A percentile compares a stretch with the other conserved stretches of the same genome.
These are phyloP conservation scores for Callocephalon fimbriatum DNA, from an alignment of 2,113 vertebrate genomes.

Conservation along the genomic window DNA sequence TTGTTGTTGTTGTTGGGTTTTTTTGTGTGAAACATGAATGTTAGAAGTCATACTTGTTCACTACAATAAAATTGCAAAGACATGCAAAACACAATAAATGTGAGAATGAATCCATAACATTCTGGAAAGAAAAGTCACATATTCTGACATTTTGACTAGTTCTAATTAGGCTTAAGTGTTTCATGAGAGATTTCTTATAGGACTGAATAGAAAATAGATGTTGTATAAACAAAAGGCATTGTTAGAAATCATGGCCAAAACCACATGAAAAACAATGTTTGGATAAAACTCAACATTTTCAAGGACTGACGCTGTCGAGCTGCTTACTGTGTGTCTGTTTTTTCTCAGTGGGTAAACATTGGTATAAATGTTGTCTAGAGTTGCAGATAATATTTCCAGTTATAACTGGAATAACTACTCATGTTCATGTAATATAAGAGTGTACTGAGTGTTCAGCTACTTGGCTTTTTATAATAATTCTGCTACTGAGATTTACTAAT, in stretches of 20 bases:
- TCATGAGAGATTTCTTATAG: neutral
- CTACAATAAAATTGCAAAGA: neutral
- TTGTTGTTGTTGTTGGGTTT: neutral
- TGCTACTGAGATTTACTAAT: neutral
- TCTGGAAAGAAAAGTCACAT: neutral
- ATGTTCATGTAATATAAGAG: neutral
- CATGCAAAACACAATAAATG: neutral
- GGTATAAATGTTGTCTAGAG: neutral
- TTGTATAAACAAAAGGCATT: neutral
- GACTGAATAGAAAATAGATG: conserved; percentile 2
- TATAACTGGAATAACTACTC: neutral
- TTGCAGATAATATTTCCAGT: neutral
- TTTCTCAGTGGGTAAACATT: neutral
- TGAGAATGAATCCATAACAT: neutral
- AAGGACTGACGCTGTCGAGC: neutral
- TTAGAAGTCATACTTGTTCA: neutral
- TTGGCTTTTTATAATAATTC: neutral
- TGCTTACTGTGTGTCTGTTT: neutral
- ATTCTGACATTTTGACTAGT: neutral
- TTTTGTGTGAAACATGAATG: neutral
- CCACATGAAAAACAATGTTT: neutral
- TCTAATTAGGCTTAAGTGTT: conserved; percentile 1
- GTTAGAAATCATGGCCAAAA: neutral
- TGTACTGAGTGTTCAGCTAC: neutral
- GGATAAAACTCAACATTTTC: neutral